Evolutionary conservation across 1,140 invertebrate species (phyloP), one percentile per base, ranked within the genome.

Genomic region (Hypsibius dujardini): DNA sequence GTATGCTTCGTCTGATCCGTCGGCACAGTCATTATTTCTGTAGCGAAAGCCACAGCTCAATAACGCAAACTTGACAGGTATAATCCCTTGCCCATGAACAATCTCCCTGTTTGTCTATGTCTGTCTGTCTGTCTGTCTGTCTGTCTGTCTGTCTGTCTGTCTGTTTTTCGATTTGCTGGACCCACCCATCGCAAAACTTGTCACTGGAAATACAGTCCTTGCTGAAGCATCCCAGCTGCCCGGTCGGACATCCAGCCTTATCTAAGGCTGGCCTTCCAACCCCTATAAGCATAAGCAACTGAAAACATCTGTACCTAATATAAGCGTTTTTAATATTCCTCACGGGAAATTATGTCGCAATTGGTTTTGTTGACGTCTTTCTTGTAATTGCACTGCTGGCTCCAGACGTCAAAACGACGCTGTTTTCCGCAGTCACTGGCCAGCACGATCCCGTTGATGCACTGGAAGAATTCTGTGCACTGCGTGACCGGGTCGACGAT

Each of bases 171-270:
- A 28, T 28, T 28, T 28, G 28, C 28, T 28, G 28, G 28, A 28
- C 50, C n/a, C 50, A 56, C 50, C 50, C 50, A n/a, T 56, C 50
- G 50, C 50, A 56, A n/a, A 56, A 56, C n/a, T 56, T 56, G 7
- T 56, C 50, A 12, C 7, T 56, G n/a, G 50, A 7, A 56, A 56
- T 56, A n/a, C 50, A 56, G 50, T 56, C 50, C 50, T 56, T 56
- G 50, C n/a, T 56, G 50, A 12, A 56, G n/a, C 50, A 56, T 7
- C 50, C 50, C 50, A 56, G 50, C n/a, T 56, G 50, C n/a, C 50
- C 50, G 7, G 50, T 7, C n/a, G 50, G 50, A n/a, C 50, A 56
- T 56, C 50, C 50, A 56, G 50, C 50, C n/a, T 56, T 56, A n/a
- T 56, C 50, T n/a, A 56, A 56, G n/a, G 50, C 7, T 56, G 50